Conservation (phyloP, 2,113 vertebrate species). For the Ornithorhynchus anatinus region DNA sequence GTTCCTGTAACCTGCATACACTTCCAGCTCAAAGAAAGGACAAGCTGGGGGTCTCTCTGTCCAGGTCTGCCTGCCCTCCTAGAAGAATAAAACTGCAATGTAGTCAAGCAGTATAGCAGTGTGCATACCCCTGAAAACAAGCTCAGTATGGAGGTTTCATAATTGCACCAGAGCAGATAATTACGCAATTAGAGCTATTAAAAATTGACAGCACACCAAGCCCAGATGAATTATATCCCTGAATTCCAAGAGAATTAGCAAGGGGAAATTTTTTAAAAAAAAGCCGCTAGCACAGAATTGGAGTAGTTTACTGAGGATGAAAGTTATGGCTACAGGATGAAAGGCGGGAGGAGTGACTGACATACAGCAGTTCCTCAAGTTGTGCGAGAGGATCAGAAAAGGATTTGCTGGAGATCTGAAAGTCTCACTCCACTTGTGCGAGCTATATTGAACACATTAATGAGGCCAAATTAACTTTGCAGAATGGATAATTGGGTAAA, state of each 20-base stretch:
- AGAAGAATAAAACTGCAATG: background rate
- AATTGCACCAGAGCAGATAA: constrained; percentile 44
- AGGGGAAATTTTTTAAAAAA: constrained; percentile 17
- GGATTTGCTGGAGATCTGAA: background rate
- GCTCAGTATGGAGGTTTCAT: constrained; percentile 21
- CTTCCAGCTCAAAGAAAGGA: background rate
- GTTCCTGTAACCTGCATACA: background rate
- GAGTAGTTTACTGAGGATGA: background rate
- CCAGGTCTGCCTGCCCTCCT: background rate
- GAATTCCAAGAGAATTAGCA: constrained; percentile 6
- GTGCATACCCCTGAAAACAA: constrained; percentile 15
- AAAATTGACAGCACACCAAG: constrained; percentile 37
- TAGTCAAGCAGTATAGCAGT: constrained; percentile 6
- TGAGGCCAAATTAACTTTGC: constrained; percentile 43
- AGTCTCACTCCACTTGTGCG: background rate
- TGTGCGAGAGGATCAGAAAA: background rate
- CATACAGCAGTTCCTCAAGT: fast-evolving
- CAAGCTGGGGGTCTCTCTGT: background rate
- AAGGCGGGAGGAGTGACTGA: background rate
- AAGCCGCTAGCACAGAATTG: background rate
- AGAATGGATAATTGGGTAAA: constrained; percentile 23
- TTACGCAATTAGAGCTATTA: constrained; percentile 44
- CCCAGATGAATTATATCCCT: constrained; percentile 19
- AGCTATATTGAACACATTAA: constrained; percentile 35
- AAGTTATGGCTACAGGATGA: background rate